Evolutionary conservation across 2,888 invertebrate species (phyloP).

Genomic region (Plemyria rubiginata): DNA sequence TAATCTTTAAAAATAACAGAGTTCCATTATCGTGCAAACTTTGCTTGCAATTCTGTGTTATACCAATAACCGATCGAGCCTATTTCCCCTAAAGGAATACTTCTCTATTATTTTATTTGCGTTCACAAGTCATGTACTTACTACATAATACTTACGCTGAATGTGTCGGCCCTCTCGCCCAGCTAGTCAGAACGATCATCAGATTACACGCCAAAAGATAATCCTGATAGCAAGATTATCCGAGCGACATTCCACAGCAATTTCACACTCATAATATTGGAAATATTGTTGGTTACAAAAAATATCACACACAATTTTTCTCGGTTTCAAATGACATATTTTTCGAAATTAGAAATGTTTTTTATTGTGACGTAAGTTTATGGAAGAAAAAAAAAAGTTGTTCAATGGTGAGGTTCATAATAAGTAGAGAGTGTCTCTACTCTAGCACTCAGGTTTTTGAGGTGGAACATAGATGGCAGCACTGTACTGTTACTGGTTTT

Average conservation of each 20-base stretch:
- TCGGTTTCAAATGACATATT: slow-evolving; percentile 16
- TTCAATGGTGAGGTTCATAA: background rate
- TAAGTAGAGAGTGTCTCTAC: no score
- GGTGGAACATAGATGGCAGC: slow-evolving; percentile 4
- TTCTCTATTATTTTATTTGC: no score
- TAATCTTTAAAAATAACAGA: no score
- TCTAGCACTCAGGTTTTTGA: no score
- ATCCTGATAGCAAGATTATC: slow-evolving; percentile 70
- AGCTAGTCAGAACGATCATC: slow-evolving; percentile 13
- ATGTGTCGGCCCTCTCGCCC: slow-evolving; percentile 10
- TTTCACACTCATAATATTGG: slow-evolving; percentile 71
- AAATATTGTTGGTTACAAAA: slow-evolving; percentile 45
- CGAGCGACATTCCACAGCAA: slow-evolving; percentile 74
- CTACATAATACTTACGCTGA: slow-evolving; percentile 1
- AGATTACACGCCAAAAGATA: slow-evolving; percentile 62
- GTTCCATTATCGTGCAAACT: no score
- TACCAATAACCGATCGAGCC: no score
- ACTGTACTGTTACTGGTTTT: background rate
- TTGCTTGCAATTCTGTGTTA: no score
- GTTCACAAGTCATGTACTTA: no score
- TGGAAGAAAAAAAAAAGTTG: slow-evolving; percentile 16
- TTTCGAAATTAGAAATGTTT: slow-evolving; percentile 61
- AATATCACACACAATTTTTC: slow-evolving; percentile 39
- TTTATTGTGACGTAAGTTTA: slow-evolving; percentile 30
- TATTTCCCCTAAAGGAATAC: no score